Percentiles rank a stretch among this genome's conserved stretches.
These are phyloP conservation scores for Numenius phaeopus DNA, from an alignment of 2,797 vertebrate species.

Conservation along the genomic window DNA sequence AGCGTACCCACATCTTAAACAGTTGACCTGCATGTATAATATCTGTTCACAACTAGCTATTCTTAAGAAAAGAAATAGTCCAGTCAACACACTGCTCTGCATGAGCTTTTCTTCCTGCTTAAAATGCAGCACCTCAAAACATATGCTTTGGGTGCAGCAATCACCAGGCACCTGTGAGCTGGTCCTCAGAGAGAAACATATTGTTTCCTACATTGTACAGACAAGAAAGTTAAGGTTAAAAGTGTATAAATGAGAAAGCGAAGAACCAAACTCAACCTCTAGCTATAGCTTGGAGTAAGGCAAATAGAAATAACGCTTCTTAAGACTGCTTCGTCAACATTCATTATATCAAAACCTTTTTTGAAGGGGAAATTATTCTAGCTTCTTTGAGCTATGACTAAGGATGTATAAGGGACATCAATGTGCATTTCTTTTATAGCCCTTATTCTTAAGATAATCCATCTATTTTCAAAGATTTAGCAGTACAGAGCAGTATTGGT, in stretches of 20 bases:
- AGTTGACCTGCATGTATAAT: background rate
- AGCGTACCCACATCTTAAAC: background rate
- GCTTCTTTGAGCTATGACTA: background rate
- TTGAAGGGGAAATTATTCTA: background rate
- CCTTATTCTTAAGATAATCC: background rate
- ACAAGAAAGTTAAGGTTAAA: background rate
- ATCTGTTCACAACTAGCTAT: background rate
- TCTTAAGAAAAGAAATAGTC: background rate
- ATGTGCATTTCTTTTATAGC: background rate
- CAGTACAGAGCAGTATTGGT: background rate
- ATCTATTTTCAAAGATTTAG: background rate
- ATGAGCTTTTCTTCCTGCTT: background rate
- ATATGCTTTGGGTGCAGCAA: background rate
- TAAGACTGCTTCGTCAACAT: background rate
- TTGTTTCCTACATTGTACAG: rapidly evolving
- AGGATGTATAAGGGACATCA: background rate
- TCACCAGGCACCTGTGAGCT: background rate
- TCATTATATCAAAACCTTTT: background rate
- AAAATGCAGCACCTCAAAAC: background rate
- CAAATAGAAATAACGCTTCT: background rate
- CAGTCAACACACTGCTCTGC: background rate
- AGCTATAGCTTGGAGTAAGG: background rate
- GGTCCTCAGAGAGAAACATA: background rate
- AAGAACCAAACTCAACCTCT: background rate
- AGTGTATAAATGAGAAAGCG: rapidly evolving